Evolutionary conservation across 2,888 invertebrate genomes (phyloP), one percentile per base, ranked within the genome.

Genomic region (Patella depressa): DNA sequence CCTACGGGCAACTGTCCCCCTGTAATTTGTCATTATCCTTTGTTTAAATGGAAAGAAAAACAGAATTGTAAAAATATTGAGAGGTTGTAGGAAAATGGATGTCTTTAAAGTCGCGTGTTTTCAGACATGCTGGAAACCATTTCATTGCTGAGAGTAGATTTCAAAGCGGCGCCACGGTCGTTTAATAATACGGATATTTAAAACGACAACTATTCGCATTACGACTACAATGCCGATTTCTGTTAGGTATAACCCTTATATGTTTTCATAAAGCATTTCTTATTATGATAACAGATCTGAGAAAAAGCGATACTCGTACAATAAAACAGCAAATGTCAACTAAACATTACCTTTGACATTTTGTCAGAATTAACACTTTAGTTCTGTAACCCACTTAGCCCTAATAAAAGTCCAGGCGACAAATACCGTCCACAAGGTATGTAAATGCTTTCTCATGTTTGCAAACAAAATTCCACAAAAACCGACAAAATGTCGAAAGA

Each of bases 271-370:
- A 65, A 65, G 65, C 24, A 65, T 24, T 65, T 65, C 65, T 65
- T 65, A 65, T 65, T 65, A 65, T 65, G 19, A 65, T 65, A 65
- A 65, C 19, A 65, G 65, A 65, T 65, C 19, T 65, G 65, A 65
- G 65, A 65, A 65, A 65, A 65, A 65, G 65, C 24, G 65, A 65
- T 65, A 65, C 65, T 24, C 65, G 9, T 65, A 65, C 65, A 65
- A 65, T 65, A 19, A 65, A 24, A 65, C 24, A 65, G 65, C 65
- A 65, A 65, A 65, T 65, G 65, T 65, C 65, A 65, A 24, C 19
- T 65, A 65, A 65, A 65, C 65, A 65, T 65, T 65, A 65, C 65
- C 65, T 65, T 65, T 65, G 24, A 65, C 65, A 65, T 65, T 65
- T 65, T 19, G 24, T 24, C 24, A 65, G 19, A 12, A 24, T 65